A percentile compares a stretch with the other conserved stretches of the same genome.
Evolutionary conservation across 2,888 invertebrate species (phyloP).

Genomic region (Cataglyphis albicans): DNA sequence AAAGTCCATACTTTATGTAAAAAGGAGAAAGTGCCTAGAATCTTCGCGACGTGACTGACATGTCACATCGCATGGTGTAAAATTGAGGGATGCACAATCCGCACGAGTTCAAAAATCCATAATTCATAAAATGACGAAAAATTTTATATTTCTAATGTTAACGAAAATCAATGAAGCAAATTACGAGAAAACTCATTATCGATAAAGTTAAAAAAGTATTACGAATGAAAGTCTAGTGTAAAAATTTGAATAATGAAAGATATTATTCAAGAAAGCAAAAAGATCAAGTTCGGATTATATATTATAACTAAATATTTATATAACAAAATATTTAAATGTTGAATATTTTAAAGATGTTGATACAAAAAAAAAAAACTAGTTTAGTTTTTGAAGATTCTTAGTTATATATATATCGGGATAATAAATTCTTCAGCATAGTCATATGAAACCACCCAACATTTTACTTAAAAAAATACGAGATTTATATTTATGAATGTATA

Average conservation of each 20-base stretch:
- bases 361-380: slow-evolving; percentile 12
- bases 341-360: slow-evolving; percentile 29
- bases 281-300: not conserved
- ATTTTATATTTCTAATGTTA: not conserved
- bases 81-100: slow-evolving; percentile 36
- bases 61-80: slow-evolving; percentile 24
- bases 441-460: slow-evolving; percentile 44
- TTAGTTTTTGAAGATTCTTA: slow-evolving; percentile 22
- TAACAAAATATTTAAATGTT: slow-evolving; percentile 25
- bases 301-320: slow-evolving; percentile 14
- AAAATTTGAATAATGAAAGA: not conserved
- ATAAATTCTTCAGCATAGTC: slow-evolving; percentile 51
- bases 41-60: slow-evolving; percentile 44
- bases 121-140: not conserved
- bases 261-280: not conserved
- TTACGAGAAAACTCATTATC: not conserved
- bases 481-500: slow-evolving; percentile 57
- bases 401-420: slow-evolving; percentile 8
- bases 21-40: slow-evolving; percentile 44
- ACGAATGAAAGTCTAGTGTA: not conserved
- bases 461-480: slow-evolving; percentile 56
- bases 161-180: slow-evolving; percentile 8
- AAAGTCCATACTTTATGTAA: slow-evolving; percentile 44
- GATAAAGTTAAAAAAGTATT: not conserved
- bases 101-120: slow-evolving; percentile 3